These are phyloP conservation scores for Sanderia malayensis DNA, from an alignment of 30 jellyfish, hydroid and myxozoan genomes.

Conservation along the genomic window DNA sequence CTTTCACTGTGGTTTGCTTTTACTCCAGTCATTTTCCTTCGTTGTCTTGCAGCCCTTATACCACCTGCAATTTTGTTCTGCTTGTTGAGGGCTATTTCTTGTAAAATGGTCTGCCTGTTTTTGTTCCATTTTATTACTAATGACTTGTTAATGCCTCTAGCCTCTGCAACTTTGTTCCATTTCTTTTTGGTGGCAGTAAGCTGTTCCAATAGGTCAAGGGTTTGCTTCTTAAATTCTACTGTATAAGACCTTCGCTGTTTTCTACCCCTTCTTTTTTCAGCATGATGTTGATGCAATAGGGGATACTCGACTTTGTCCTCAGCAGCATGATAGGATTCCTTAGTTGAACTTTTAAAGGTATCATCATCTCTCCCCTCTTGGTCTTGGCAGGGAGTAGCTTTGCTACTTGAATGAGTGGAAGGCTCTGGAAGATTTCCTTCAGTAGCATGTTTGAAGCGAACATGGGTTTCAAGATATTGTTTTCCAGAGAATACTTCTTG, in stretches of 20 bases:
- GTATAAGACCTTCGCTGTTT: constrained; percentile 28
- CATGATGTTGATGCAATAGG: constrained; percentile 20
- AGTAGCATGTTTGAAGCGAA: constrained; percentile 6
- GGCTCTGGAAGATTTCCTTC: constrained; percentile 12
- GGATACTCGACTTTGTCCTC: constrained; percentile 7
- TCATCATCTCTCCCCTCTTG: not conserved
- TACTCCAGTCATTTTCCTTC: constrained; percentile 7
- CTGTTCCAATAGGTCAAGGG: constrained; percentile 14
- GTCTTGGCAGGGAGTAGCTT: constrained; percentile 6
- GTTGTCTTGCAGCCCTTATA: constrained; percentile 22
- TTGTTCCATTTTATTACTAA: constrained; percentile 7
- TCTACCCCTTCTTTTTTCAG: constrained; percentile 1
- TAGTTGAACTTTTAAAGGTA: not conserved
- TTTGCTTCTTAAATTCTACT: constrained; percentile 11
- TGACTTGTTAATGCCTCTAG: constrained; percentile 26
- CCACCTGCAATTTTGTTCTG: constrained; percentile 16
- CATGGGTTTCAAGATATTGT: constrained; percentile 17
- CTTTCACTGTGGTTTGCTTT: constrained; percentile 26
- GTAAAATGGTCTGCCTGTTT: constrained; percentile 11
- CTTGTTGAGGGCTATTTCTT: constrained; percentile 26
- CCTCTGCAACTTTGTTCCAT: constrained; percentile 26
- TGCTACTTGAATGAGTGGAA: not conserved
- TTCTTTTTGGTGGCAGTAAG: constrained; percentile 7
- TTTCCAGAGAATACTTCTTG: constrained; percentile 22
- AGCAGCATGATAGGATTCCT: not conserved